Base-by-base conservation (phyloP, 2,888 invertebrate genomes). In the Beris chalybata region DNA sequence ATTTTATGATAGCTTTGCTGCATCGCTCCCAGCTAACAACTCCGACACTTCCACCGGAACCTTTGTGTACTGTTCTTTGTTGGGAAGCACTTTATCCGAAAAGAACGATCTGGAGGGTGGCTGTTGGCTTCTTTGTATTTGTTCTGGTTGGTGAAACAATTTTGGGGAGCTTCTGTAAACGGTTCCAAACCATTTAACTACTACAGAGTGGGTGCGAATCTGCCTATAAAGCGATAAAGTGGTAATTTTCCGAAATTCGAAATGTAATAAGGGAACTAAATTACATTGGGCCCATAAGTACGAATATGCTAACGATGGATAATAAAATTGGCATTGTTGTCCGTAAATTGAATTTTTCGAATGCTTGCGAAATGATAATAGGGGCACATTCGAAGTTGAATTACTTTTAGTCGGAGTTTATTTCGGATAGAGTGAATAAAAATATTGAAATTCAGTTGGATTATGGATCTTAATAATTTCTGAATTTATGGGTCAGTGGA, bases 201-300 rank as follows among this genome's bases (percentile, higher is more conserved):
- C 38, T 56, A 38, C 56, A 56, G 13, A 32, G 48, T 15, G 48
- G 31, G 31, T 30, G 30, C 29, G n/a, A 31, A 54, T 54, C 30
- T 9, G 56, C 56, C 56, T 56, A 56, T 56, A 56, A 56, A 54
- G 13, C 38, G 56, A 56, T 56, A 56, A 56, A 56, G 43, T 38
- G 56, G 56, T 22, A 56, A 56, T 56, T 56, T 56, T 9, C 6
- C 38, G 44, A 31, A 56, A 56, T 56, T 56, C 32, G 43, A 38
- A 38, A n/a, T n/a, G 43, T 43, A 56, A 56, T 56, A 43, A 15
- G 56, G 13, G 38, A 56, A 56, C 56, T 56, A 56, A 56, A 56
- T 56, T 38, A 56, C 56, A 43, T 56, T 43, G 56, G 9, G 38
- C 38, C 22, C 56, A 11, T 56, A 43, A 56, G 44, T 56, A 56